Evolutionary conservation across 30 jellyfish, hydroid and myxozoan species (phyloP).

Genomic region (Pelagia noctiluca): DNA sequence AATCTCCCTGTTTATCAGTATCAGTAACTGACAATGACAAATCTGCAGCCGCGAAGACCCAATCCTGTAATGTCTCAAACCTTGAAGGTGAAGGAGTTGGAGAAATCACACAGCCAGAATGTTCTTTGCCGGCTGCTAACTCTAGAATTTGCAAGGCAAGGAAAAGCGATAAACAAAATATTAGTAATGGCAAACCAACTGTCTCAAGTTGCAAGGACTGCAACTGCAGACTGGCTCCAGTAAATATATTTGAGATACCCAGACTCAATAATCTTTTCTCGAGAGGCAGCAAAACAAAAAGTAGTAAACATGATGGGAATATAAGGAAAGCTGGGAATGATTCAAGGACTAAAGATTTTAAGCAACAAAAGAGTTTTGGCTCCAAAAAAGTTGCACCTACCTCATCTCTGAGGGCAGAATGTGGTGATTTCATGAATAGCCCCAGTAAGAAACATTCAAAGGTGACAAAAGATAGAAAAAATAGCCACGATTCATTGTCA

Average conservation of each 20-base stretch:
- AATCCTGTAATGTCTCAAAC: too few species aligned
- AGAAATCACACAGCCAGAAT: too few species aligned
- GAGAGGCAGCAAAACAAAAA: not conserved
- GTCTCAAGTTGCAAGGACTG: not conserved
- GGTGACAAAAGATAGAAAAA: too few species aligned
- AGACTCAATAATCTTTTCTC: slow-evolving; percentile 22
- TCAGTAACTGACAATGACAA: not conserved
- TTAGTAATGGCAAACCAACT: not conserved
- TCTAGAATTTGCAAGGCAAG: not conserved
- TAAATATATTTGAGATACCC: slow-evolving; percentile 28
- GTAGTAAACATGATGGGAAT: not conserved
- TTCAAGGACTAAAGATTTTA: not conserved
- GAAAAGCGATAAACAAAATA: not conserved
- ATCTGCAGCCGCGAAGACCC: too few species aligned
- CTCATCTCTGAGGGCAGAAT: too few species aligned
- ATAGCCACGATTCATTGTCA: too few species aligned
- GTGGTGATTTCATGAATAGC: too few species aligned
- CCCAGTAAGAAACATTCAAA: too few species aligned
- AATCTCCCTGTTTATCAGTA: not conserved
- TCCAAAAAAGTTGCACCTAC: too few species aligned
- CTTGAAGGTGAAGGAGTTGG: too few species aligned
- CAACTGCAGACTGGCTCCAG: slow-evolving; percentile 37
- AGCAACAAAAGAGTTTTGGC: not conserved
- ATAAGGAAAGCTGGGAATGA: not conserved
- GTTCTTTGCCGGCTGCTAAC: too few species aligned